These are phyloP conservation scores for Stenurella melanura DNA, from an alignment of 2,888 invertebrate genomes.

Conservation along the genomic window DNA sequence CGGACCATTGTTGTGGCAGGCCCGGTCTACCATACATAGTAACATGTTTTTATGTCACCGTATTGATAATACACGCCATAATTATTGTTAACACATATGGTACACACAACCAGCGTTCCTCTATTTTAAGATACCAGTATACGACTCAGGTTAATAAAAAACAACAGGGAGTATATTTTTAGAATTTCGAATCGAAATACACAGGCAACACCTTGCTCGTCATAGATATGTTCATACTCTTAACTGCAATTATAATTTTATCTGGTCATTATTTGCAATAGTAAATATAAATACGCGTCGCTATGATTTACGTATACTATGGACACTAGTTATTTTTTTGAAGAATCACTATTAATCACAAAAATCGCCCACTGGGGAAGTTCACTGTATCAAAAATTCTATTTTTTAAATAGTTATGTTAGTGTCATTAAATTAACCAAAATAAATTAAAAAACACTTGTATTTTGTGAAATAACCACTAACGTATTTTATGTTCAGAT, in stretches of 20 bases:
- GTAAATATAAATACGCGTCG: not conserved
- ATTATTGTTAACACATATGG: conserved; percentile 17
- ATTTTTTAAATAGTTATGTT: not conserved
- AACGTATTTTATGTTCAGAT: not conserved
- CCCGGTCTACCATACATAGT: conserved; percentile 61
- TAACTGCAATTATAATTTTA: not conserved
- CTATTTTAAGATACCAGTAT: not conserved
- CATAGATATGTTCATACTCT: not conserved
- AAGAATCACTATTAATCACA: not conserved
- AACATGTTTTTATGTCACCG: conserved; percentile 32
- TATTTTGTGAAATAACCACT: not conserved
- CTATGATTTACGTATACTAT: not conserved
- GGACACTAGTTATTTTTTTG: not conserved
- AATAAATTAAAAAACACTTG: not conserved
- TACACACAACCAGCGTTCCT: conserved; percentile 29
- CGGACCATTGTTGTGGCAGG: conserved; percentile 79
- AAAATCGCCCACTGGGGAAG: not conserved
- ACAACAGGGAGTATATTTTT: conserved; percentile 48
- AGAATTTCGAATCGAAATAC: conserved; percentile 36
- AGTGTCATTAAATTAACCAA: not conserved
- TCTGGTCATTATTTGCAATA: not conserved
- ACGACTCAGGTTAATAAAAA: not conserved
- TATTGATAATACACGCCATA: too few relatives aligned
- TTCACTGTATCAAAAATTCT: not conserved
- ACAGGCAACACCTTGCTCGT: not conserved